Conservation (phyloP, 2,888 invertebrate genomes). For the Pediacus dermestoides region DNA sequence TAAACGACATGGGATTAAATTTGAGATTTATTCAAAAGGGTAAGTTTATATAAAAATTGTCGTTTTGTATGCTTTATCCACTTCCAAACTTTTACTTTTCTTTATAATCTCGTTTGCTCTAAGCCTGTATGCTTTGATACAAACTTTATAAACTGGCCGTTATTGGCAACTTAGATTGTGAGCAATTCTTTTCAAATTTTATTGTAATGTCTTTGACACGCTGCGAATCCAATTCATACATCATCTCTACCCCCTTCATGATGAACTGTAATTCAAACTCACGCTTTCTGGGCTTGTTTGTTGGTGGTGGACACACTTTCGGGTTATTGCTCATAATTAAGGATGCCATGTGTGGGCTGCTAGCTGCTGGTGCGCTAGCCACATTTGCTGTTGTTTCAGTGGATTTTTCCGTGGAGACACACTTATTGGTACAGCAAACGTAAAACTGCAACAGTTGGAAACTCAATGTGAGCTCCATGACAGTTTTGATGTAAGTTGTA, state of each 20-base stretch:
- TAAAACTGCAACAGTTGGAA: constrained; percentile 89
- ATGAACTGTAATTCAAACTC: too few relatives aligned
- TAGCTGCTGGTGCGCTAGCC: constrained; percentile 47
- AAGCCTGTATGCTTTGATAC: too few relatives aligned
- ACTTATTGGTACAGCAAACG: constrained; percentile 74
- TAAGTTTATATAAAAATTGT: too few relatives aligned
- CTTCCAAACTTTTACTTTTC: too few relatives aligned
- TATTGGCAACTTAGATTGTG: too few relatives aligned
- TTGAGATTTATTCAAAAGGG: constrained; percentile 92
- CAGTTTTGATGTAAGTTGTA: constrained; percentile 80
- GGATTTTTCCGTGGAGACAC: constrained; percentile 90
- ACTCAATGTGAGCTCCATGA: constrained; percentile 86
- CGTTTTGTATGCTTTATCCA: too few relatives aligned
- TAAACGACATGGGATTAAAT: constrained; percentile 84
- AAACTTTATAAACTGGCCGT: too few relatives aligned
- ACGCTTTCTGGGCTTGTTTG: constrained; percentile 1
- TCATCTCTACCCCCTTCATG: too few relatives aligned
- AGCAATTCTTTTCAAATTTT: too few relatives aligned
- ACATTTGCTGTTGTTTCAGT: constrained; percentile 68
- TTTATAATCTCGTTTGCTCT: too few relatives aligned
- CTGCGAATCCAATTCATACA: too few relatives aligned
- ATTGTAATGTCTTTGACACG: too few relatives aligned
- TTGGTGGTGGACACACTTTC: constrained; percentile 16
- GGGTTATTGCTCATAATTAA: constrained; percentile 24
- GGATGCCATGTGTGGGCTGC: constrained; percentile 39